Evolutionary conservation across 2,797 vertebrate genomes (phyloP).

Genomic region (Apodemus agrarius): DNA sequence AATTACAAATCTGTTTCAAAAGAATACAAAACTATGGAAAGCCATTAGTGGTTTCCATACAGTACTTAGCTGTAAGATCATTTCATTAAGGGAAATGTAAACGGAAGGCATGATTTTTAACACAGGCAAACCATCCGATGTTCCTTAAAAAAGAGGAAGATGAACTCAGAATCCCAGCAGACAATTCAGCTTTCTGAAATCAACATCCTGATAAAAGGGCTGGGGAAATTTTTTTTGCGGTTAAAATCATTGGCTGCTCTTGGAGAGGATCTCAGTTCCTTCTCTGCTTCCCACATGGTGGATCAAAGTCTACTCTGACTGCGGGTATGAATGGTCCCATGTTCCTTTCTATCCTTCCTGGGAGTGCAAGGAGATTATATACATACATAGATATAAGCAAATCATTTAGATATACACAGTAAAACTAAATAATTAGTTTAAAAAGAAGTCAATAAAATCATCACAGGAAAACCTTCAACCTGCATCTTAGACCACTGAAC

Average conservation of each 20-base stretch:
- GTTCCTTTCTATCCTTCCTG: background rate
- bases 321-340: background rate
- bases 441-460: background rate
- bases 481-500: background rate
- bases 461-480: background rate
- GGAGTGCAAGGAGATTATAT: background rate
- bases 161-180: background rate
- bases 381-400: background rate
- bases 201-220: too few relatives aligned
- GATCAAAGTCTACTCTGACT: background rate
- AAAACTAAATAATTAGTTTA: background rate
- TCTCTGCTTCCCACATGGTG: background rate
- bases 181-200: background rate
- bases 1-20: background rate
- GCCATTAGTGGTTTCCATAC: background rate
- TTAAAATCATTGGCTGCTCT: background rate
- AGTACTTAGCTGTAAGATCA: background rate
- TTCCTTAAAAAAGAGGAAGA: background rate
- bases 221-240: background rate
- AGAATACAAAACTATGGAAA: background rate
- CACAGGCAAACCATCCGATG: background rate
- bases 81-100: conserved; percentile 32
- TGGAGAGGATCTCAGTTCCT: background rate
- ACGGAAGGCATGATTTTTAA: background rate
- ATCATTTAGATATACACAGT: background rate